Base-by-base conservation (phyloP, 2,113 vertebrate genomes). In the Pelmatolapia mariae region DNA sequence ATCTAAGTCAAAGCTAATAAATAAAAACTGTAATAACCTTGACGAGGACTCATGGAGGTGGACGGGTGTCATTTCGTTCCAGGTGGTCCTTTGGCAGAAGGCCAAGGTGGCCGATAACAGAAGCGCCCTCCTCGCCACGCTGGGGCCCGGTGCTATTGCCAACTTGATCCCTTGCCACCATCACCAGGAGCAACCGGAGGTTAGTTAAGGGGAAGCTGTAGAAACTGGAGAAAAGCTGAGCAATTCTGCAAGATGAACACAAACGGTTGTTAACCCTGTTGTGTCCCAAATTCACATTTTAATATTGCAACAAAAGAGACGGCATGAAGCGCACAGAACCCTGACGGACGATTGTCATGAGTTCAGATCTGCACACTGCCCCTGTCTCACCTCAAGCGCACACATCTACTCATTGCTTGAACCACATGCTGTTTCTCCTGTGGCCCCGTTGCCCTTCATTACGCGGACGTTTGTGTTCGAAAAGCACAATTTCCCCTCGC, bases 81-180 rank as follows among this genome's bases (percentile, higher is more conserved):
- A 99, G 99, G 97, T 97, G 94, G 94, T 97, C 93, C 89, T 98
- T 90, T 99, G 98, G 98, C 98, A 99, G 95, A 99, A 99, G 94
- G 94, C 95, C 93, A 98, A 94, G 93, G 98, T 96, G 89, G 96
- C 97, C 3, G 97, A 98, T 96, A 97, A 97, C 95, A 97, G 97
- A 95, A 97, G 96, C 90, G 98, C 98, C 91, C 97, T 99, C 87
- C 95, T 98, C 91, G 97, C 97, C 45, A 97, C 98, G 53, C 96
- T 99, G 95, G 98, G 98, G 89, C 94, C 97, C 86, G 82, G 96
- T 16, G 31, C 96, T 59, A 96, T 97, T 94, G 90, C 95, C 95
- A 97, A 96, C 95, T 96, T 99, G 97, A 95, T 97, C 76, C 95
- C 96, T 52, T 96, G 97, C 94, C 96, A 97, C 68, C 96, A 98